Base-by-base conservation (phyloP, 2,888 invertebrate genomes). In the Macaria notata region DNA sequence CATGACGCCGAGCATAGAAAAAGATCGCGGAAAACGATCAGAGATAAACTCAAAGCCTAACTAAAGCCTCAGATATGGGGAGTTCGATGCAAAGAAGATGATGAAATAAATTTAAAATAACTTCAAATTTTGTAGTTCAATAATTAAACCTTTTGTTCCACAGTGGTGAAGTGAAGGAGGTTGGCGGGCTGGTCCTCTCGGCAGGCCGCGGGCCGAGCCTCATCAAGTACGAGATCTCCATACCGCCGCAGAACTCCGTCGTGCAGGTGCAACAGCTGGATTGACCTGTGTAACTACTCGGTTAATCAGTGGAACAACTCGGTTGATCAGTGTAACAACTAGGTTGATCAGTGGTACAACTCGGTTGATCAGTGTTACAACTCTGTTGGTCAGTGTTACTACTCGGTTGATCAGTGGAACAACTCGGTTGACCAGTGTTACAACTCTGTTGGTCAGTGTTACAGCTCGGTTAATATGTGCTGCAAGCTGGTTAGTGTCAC, bases 161-260 rank as follows among this genome's bases (percentile, higher is more conserved):
- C 82, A 89, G 88, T 30, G 79, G 81, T 9, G 91, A 90, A 59
- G 86, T 84, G 6, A 91, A 89, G 65, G 92, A 88, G 65, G 83
- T 88, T 0, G 85, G 86, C 9, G 84, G 82, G 0, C 79, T 84
- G 58, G 92, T 84, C 64, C 84, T 88, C 53, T 92, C 81, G 41
- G 81, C 81, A 62, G 92, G 82, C 44, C 83, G 80, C 63, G 91
- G 84, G 66, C 83, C 81, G 50, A 92, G 78, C 59, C 92, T 93
- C 56, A 93, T 93, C 68, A 93, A 93, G 77, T 93, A 93, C 73
- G 93, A 93, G 81, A 93, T 93, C 64, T 84, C 88, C 31, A 86
- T 93, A 63, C 93, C 93, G 1, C 92, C 88, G 30, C 88, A 92
- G 59, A 76, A 81, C 4, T 84, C 88, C 0, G 90, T 89, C 3